Base-by-base conservation (phyloP, 2,888 invertebrate genomes). In the Scaeva pyrastri region DNA sequence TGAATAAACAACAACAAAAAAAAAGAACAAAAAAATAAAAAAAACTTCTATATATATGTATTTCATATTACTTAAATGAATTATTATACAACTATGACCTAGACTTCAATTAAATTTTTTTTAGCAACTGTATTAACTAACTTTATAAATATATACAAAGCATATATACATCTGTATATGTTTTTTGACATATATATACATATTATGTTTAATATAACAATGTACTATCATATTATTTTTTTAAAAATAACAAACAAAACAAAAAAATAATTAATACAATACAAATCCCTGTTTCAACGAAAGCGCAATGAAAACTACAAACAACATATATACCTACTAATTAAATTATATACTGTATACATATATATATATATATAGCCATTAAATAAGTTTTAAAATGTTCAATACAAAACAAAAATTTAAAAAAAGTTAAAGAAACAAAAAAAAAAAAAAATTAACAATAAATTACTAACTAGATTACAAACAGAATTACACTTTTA, bases 221-320 rank as follows among this genome's bases (percentile, higher is more conserved):
- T 78, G 77, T 82, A 82, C 77, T 82, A 78, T 77, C 77, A 77
- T 82, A 86, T 85, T 50, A 50, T 77, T 80, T 78, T 64, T 66
- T 62, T 70, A 52, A 48, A 39, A 39, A 39, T 31, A 58, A 66
- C 52, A 16, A 73, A 76, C 2, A 60, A 45, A 70, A 2, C 52
- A 77, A 62, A 68, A 26, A 74, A 76, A 56, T 50, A 68, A 72
- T 86, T 73, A 56, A 73, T 74, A 81, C 66, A 86, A 86, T 78
- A 83, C 87, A 87, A 87, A 87, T 75, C 87, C 87, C 87, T 83
- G 82, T 87, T 87, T 87, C 87, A 87, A 87, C 87, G 87, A 87
- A 87, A 75, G 87, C 87, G 87, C 87, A 87, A 87, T 86, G 86
- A 81, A 86, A 86, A 86, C 77, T 86, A 86, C 86, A 81, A 86